Evolutionary conservation across 1,140 invertebrate species (phyloP).

Genomic region (Zaprionus camerounensis): DNA sequence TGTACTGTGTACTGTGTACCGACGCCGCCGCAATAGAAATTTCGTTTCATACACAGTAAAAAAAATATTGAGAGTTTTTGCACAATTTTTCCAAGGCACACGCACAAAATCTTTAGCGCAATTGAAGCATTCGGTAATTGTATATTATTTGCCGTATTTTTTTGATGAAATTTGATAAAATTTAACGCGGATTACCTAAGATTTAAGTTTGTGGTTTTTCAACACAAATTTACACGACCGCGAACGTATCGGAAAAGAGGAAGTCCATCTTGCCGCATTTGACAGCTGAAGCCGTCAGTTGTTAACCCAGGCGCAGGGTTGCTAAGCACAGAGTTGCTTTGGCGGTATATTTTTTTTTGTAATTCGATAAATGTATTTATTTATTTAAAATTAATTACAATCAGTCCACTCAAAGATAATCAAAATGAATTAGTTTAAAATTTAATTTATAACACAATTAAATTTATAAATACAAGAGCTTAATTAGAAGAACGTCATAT

Average conservation of each 20-base stretch:
- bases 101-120: conserved; percentile 52
- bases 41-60: conserved; percentile 62
- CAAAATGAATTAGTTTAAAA: too few relatives aligned
- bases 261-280: conserved; percentile 69
- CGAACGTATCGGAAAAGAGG: conserved; percentile 84
- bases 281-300: conserved; percentile 62
- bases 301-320: conserved; percentile 42
- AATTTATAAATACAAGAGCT: too few relatives aligned
- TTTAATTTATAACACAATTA: too few relatives aligned
- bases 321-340: conserved; percentile 34
- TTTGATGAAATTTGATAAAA: conserved; percentile 40
- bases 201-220: conserved; percentile 80
- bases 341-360: neutral
- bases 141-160: conserved; percentile 34
- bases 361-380: neutral
- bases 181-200: conserved; percentile 79
- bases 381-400: too few relatives aligned
- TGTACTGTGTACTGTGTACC: neutral
- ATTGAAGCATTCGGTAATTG: conserved; percentile 19
- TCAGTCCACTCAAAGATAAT: too few relatives aligned
- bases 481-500: too few relatives aligned
- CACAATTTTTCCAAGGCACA: conserved; percentile 55
- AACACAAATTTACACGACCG: conserved; percentile 83
- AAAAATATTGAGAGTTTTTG: conserved; percentile 39
- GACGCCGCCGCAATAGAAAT: conserved; percentile 24